These are phyloP conservation scores for Takifugu rubripes DNA, from an alignment of 2,797 vertebrate species.

Conservation along the genomic window DNA sequence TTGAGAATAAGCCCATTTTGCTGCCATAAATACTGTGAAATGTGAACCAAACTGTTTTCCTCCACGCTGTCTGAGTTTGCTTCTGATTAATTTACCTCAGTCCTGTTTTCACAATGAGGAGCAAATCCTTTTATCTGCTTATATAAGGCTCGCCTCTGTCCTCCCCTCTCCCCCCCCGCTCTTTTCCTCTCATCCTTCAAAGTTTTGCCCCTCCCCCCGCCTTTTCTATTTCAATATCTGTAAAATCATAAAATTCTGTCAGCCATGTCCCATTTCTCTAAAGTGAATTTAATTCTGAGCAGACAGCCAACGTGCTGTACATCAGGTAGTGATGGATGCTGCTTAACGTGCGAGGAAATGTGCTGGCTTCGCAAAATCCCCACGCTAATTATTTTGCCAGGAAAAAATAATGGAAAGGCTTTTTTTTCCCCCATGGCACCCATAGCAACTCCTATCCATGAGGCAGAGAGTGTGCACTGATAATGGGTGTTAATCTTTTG, in stretches of 20 bases:
- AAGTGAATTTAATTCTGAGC: constrained; percentile 65
- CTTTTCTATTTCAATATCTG: constrained; percentile 69
- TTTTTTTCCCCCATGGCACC: constrained; percentile 23
- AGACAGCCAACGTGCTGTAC: constrained; percentile 47
- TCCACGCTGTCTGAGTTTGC: constrained; percentile 15
- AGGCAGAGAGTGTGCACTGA: constrained; percentile 43
- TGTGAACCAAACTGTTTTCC: constrained; percentile 40
- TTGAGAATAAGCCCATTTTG: constrained; percentile 26
- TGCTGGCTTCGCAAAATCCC: constrained; percentile 59
- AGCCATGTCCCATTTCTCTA: constrained; percentile 70
- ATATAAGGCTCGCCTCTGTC: constrained; percentile 38
- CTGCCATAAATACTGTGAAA: constrained; percentile 39
- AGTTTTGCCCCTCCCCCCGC: constrained; percentile 16
- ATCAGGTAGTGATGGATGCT: constrained; percentile 70
- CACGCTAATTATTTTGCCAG: constrained; percentile 58
- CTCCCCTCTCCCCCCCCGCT: constrained; percentile 15
- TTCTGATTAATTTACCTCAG: constrained; percentile 54
- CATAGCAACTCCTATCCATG: constrained; percentile 20
- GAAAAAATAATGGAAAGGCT: constrained; percentile 48
- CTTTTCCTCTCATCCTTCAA: constrained; percentile 6
- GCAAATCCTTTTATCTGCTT: constrained; percentile 66
- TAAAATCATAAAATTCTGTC: constrained; percentile 76
- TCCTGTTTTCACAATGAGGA: constrained; percentile 49
- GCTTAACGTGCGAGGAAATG: constrained; percentile 51
- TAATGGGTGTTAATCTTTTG: constrained; percentile 42